Percentiles rank a stretch among this genome's conserved stretches.
Evolutionary conservation across 2,113 vertebrate genomes (phyloP).

Genomic region (Corydoras maculifer): DNA sequence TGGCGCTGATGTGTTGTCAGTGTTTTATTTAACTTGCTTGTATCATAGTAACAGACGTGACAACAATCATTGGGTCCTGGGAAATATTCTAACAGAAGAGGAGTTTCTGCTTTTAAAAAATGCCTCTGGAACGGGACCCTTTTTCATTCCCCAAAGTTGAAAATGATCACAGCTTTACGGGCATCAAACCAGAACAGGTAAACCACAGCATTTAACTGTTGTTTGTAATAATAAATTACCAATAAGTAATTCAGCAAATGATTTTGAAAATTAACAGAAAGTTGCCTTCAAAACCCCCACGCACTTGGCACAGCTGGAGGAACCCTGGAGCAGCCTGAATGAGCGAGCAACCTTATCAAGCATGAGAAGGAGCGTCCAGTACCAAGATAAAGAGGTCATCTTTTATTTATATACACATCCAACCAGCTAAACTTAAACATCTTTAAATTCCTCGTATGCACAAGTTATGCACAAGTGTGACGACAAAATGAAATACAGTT

Average conservation of each 20-base stretch:
- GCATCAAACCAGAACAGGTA: slow-evolving; percentile 58
- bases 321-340: slow-evolving; percentile 73
- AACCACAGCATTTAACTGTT: background rate
- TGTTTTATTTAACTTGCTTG: background rate
- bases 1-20: too few species aligned
- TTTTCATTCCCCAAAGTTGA: slow-evolving; percentile 55
- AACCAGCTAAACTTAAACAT: background rate
- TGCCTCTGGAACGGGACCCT: slow-evolving; percentile 61
- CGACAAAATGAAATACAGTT: too few species aligned
- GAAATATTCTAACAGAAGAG: background rate
- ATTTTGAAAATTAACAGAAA: slow-evolving; percentile 52
- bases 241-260: background rate
- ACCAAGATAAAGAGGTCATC: slow-evolving; percentile 59
- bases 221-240: background rate
- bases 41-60: background rate
- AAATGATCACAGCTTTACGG: slow-evolving; percentile 53
- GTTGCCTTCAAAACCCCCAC: slow-evolving; percentile 44
- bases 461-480: background rate
- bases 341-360: slow-evolving; percentile 59
- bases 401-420: background rate
- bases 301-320: slow-evolving; percentile 65
- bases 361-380: slow-evolving; percentile 44
- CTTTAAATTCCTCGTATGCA: background rate
- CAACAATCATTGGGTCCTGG: background rate
- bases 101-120: slow-evolving; percentile 29